phyloP scores from a whole-genome alignment of 2,797 vertebrate genomes.

The Microctenopoma steveboyesi region DNA sequence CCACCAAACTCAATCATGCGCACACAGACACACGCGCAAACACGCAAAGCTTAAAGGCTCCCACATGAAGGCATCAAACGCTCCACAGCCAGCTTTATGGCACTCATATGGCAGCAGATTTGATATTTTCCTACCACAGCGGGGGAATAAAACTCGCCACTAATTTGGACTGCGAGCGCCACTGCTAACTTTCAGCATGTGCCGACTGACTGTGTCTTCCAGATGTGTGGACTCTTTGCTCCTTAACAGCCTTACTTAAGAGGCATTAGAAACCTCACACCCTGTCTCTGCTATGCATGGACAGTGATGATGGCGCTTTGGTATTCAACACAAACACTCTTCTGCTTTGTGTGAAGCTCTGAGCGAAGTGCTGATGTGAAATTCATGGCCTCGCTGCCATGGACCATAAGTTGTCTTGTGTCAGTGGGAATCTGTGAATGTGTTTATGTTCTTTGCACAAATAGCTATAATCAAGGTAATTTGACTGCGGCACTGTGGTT shows the following conservation, averaged over 20 bases:
- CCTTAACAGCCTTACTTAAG: constrained; percentile 81
- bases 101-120: constrained; percentile 88
- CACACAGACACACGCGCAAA: constrained; percentile 38
- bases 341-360: constrained; percentile 27
- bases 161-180: constrained; percentile 88
- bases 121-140: constrained; percentile 89
- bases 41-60: constrained; percentile 80
- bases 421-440: constrained; percentile 51
- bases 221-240: constrained; percentile 84
- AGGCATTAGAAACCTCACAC: constrained; percentile 78
- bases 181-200: constrained; percentile 86
- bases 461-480: constrained; percentile 66
- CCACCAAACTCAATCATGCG: constrained; percentile 48
- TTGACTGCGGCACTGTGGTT: constrained; percentile 46
- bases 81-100: constrained; percentile 86
- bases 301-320: constrained; percentile 57
- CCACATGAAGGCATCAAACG: constrained; percentile 88
- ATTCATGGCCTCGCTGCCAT: constrained; percentile 38
- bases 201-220: constrained; percentile 83
- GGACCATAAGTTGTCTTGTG: constrained; percentile 50
- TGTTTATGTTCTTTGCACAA: constrained; percentile 68
- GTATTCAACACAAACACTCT: constrained; percentile 56
- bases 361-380: constrained; percentile 49
- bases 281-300: constrained; percentile 52
- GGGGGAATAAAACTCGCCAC: constrained; percentile 88